phyloP scores from a whole-genome alignment of 2,113 vertebrate species.

The Pomatostomus ruficeps region DNA sequence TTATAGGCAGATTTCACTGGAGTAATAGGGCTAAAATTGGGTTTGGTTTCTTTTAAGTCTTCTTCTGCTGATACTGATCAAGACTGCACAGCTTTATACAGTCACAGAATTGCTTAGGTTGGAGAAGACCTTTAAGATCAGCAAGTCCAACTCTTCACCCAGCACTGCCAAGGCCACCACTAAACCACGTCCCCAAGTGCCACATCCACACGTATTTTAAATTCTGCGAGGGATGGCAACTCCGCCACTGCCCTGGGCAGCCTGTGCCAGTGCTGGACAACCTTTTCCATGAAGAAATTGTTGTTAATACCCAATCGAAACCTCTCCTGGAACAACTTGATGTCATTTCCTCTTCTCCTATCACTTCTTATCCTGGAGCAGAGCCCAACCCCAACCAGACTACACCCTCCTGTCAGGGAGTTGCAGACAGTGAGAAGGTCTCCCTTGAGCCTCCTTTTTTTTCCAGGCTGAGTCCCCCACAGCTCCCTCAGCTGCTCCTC shows the following conservation, averaged over 20 bases:
- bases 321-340: not conserved
- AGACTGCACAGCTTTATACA: not conserved
- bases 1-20: not conserved
- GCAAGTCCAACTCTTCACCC: not conserved
- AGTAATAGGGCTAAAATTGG: not conserved
- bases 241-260: not conserved
- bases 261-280: too few species aligned
- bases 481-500: not conserved
- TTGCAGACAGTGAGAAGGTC: too few species aligned
- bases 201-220: rapidly evolving
- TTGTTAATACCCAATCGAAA: not conserved
- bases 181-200: not conserved
- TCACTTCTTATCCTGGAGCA: not conserved
- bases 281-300: not conserved
- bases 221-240: not conserved
- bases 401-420: not conserved
- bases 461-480: not conserved
- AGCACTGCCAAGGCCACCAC: not conserved
- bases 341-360: not conserved
- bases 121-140: not conserved
- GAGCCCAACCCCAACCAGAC: rapidly evolving
- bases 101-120: not conserved
- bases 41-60: not conserved
- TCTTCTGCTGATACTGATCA: not conserved
- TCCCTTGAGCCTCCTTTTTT: not conserved